Evolutionary conservation across 1,140 invertebrate genomes (phyloP), one percentile per base, ranked within the genome.

Genomic region (Thaumetopoea pityocampa): DNA sequence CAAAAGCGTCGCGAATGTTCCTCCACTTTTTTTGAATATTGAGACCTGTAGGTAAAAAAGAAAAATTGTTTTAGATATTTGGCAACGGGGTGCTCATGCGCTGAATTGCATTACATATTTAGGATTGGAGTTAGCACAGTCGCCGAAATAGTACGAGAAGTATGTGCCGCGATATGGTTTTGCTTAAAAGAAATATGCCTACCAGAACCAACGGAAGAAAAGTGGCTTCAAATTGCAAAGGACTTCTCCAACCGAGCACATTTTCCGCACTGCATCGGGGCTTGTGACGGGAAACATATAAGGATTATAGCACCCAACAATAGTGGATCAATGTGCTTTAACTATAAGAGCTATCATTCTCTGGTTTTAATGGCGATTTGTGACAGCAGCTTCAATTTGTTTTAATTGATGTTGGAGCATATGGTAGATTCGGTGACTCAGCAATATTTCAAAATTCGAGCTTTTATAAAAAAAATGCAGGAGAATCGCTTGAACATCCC

Each of bases 131-230:
- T 16, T 16, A 16, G 14, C 3, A 45, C 42, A 5, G 18, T 45
- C n/a, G 33, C 33, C 8, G 42, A 45, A 45, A 45, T 45, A 27
- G 33, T 45, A 23, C 23, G 26, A 36, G 24, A 45, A 45, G 26
- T 28, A 12, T 44, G 41, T 44, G 14, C 10, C 2, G 41, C 26
- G 0, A 45, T 45, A 22, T 38, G 26, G 32, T 10, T 22, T 22
- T 29, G 24, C 8, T 17, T 45, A 11, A 28, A 45, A 45, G 11
- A 35, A 20, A 36, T 36, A 4, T 36, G 33, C 8, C 12, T 45
- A 18, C 42, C 42, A 22, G 10, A 45, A 36, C 42, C 32, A 36
- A 45, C 9, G 1, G 9, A 45, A 36, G 32, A 30, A 15, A 17
- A 2, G n/a, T 34, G 22, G 20, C 16, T 22, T 15, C 6, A 36